Evolutionary conservation across 2,113 vertebrate genomes (phyloP), one percentile per base, ranked within the genome.

Genomic region (Microcebus tavaratra): DNA sequence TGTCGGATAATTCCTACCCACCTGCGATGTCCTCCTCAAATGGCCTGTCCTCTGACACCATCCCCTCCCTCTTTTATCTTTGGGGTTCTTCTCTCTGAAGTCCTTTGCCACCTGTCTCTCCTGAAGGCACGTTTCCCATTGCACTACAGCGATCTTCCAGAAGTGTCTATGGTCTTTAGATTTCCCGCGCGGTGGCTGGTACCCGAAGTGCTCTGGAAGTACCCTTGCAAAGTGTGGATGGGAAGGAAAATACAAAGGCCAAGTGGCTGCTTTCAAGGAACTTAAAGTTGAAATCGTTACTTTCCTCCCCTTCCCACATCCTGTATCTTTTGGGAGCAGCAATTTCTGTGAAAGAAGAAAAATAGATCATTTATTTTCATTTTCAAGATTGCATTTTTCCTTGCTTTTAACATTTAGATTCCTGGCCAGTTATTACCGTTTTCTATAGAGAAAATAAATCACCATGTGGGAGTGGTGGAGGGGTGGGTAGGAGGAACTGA

Each of bases 401-500:
- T 45, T 88, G 59, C 63, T 73, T 84, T 97, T 86, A 91, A 79
- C 87, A 80, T 96, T 96, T 92, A 89, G 80, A 79, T 96, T 92
- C 59, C 96, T 95, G 59, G 87, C 87, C 48, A 53, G 90, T 78
- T 92, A 93, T 76, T 92, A 97, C 70, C 72, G 90, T 90, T 94
- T 95, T 96, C 92, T 94, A 3, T 42, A 75, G 78, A 90, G 92
- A 94, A 97, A 95, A 97, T 97, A 96, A 93, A 95, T 97, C 95
- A 90, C 76, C n/a, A 1, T 36, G 13, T 27, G 61, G 25, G 5
- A 45, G 45, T 45, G 59, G 61, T 12, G 10, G 34, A 5, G 45
- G 36, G 13, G 0, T 39, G 45, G 55, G 34, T 68, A 48, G 36
- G 57, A 85, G 73, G 45, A 95, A 84, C 61, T 14, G 55, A 76